Conservation (phyloP, 2,113 vertebrate species). For the Cochlearius cochlearius region DNA sequence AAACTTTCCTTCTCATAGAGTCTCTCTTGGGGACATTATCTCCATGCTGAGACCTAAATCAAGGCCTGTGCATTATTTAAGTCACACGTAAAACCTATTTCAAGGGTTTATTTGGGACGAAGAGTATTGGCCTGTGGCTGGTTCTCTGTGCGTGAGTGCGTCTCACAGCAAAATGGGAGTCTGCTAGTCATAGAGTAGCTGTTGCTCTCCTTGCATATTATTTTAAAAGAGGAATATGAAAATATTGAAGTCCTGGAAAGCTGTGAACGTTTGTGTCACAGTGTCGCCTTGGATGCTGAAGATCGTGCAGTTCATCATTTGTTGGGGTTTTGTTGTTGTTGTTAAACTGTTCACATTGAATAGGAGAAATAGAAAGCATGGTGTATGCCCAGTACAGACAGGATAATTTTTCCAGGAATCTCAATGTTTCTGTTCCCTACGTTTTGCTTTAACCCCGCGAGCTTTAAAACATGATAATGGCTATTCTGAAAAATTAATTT, state of each 20-base stretch:
- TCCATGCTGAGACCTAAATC: neutral
- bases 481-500: neutral
- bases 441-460: fast-evolving
- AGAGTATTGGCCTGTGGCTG: neutral
- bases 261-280: neutral
- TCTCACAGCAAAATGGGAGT: neutral
- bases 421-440: neutral
- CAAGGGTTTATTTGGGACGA: neutral
- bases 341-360: neutral
- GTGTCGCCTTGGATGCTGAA: neutral
- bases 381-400: neutral
- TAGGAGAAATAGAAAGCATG: neutral
- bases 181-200: neutral
- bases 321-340: neutral
- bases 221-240: neutral
- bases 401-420: neutral
- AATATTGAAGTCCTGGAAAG: neutral
- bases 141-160: neutral
- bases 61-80: neutral
- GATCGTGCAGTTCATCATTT: neutral
- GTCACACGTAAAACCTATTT: neutral
- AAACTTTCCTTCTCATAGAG: neutral
- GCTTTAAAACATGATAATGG: neutral
- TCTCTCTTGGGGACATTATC: neutral
- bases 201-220: neutral